These are phyloP conservation scores for Ameiurus melas DNA, from an alignment of 2,113 vertebrate genomes.

Conservation along the genomic window DNA sequence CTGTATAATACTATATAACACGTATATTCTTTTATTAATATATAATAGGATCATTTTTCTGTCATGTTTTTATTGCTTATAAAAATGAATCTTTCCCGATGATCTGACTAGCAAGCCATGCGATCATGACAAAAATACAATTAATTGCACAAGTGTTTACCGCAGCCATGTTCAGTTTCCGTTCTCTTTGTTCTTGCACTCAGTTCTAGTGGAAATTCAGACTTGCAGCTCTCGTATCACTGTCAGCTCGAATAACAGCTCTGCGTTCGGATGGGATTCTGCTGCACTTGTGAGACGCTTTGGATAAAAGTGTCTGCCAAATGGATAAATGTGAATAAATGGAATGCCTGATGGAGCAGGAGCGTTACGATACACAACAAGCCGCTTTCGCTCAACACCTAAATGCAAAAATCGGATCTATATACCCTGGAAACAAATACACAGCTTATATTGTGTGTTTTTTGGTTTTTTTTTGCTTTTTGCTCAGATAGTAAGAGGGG, in stretches of 20 bases:
- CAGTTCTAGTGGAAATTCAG: constrained; percentile 11
- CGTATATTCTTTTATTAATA: background rate
- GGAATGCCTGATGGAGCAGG: background rate
- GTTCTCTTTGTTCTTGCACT: background rate
- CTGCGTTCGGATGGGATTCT: background rate
- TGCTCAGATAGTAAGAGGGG: background rate
- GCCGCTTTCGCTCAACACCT: background rate
- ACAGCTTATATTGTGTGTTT: background rate
- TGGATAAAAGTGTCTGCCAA: constrained; percentile 24
- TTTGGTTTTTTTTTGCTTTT: background rate
- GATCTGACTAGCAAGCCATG: background rate
- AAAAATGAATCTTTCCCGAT: background rate
- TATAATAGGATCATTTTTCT: background rate
- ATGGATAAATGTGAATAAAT: constrained; percentile 24
- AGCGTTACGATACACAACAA: background rate
- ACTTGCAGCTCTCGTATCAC: constrained; percentile 26
- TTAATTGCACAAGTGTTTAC: background rate
- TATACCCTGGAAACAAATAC: constrained; percentile 1
- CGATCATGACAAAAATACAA: background rate
- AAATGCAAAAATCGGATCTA: constrained; percentile 6
- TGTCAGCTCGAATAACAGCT: constrained; percentile 31
- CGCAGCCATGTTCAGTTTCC: background rate
- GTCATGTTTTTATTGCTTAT: too few relatives aligned
- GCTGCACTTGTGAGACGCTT: background rate
- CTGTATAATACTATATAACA: background rate